Base-by-base conservation (phyloP, 2,888 invertebrate species). In the Ypsolopha scabrella region DNA sequence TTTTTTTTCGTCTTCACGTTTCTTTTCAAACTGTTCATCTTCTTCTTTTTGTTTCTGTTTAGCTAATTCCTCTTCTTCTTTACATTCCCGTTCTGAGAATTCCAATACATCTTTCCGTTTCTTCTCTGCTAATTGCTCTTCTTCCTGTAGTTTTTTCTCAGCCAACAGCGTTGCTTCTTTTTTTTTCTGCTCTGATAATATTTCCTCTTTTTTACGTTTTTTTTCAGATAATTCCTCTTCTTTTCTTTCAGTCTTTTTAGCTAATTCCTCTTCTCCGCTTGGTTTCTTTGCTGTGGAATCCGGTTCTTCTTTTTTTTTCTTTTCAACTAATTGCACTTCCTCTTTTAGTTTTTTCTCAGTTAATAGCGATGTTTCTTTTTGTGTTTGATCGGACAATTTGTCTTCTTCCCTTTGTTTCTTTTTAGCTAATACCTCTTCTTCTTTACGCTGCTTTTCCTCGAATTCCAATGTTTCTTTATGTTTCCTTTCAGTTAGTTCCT, bases 221-320 rank as follows among this genome's bases (percentile, higher is more conserved):
- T n/a, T 10, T 35, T 52, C 48, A 41, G 46, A 39, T 10, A 53
- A 55, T 48, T 57, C 58, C 6, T 48, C 54, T 34, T 54, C 49
- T 14, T 47, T 51, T 39, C 53, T 50, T 47, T 65, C n/a, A n/a
- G n/a, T 59, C n/a, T 55, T 51, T 51, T 60, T 57, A 53, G 51
- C 43, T 52, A 52, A 36, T 34, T 56, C 14, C 51, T 53, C 41
- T 50, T 54, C 39, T 41, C 55, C 50, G 53, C 50, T 11, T 10
- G 35, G 6, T 9, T 7, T 13, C 13, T 34, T 1, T n/a, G n/a
- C 9, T 38, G n/a, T 33, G 37, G 4, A 24, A 13, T 41, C n/a
- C n/a, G n/a, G n/a, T 10, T n/a, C 24, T 57, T 52, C 60, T 54
- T 44, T 53, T n/a, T 58, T 52, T 45, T 54, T 54, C 51, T 54